These are phyloP conservation scores for Catamblyrhynchus diadema DNA, from an alignment of 2,797 vertebrate genomes.

Conservation along the genomic window DNA sequence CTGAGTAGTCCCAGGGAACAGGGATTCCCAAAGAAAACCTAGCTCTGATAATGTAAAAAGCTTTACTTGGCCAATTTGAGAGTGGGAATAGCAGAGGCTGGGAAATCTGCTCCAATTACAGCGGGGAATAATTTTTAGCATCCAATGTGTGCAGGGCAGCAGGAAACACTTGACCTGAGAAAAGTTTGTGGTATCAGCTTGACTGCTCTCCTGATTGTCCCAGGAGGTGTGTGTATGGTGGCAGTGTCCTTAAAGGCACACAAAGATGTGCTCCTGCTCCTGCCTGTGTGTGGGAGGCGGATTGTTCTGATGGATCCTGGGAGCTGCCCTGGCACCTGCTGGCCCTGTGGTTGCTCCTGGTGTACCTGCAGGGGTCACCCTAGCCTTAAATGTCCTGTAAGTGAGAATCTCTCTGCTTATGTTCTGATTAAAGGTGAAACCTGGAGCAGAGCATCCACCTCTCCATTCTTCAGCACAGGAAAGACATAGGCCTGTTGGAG, in stretches of 20 bases:
- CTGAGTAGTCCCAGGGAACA: not conserved
- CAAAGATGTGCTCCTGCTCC: too few species aligned
- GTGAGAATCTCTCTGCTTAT: not conserved
- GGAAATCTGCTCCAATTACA: not conserved
- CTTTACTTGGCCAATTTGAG: not conserved
- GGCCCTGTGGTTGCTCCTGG: not conserved
- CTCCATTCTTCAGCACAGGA: not conserved
- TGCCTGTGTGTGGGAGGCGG: accelerated
- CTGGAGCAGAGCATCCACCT: not conserved
- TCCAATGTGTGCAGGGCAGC: not conserved
- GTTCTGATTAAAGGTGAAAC: not conserved
- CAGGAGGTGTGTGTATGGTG: accelerated
- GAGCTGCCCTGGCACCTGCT: not conserved
- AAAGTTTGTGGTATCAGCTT: not conserved
- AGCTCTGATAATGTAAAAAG: not conserved
- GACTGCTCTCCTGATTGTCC: not conserved
- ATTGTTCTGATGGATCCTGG: accelerated
- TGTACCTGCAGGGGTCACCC: accelerated
- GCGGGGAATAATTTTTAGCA: not conserved
- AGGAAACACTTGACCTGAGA: not conserved
- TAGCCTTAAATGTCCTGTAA: not conserved
- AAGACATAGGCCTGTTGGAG: not conserved
- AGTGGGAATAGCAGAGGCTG: not conserved
- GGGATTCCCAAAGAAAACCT: accelerated
- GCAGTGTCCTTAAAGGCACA: not conserved